Conservation (phyloP, 2,797 vertebrate genomes). For the Megaceryle alcyon region DNA sequence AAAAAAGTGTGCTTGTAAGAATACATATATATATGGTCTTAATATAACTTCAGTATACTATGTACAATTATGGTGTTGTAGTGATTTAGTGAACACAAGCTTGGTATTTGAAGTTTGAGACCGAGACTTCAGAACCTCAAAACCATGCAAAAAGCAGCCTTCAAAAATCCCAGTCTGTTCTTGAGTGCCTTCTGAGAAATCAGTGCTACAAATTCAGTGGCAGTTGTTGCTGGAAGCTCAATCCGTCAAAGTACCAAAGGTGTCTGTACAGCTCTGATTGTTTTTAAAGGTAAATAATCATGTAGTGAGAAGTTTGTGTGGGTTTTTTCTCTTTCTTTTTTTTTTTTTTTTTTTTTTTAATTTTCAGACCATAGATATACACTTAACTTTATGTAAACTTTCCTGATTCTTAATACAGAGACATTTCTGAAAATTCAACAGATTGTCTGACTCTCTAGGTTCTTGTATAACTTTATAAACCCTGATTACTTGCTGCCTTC, state of each 20-base stretch:
- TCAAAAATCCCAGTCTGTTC: neutral
- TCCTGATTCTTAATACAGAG: neutral
- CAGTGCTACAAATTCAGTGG: neutral
- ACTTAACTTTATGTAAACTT: neutral
- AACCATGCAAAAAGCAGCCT: neutral
- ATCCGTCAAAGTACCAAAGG: neutral
- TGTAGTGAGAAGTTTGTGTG: neutral
- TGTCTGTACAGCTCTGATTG: neutral
- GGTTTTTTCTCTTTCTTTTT: fast-evolving
- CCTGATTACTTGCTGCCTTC: neutral
- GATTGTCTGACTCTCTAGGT: neutral
- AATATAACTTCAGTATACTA: neutral
- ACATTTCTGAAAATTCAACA: neutral
- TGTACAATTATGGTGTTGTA: fast-evolving
- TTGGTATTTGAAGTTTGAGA: neutral
- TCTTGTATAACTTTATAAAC: neutral
- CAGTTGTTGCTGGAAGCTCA: neutral
- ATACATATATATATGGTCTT: neutral
- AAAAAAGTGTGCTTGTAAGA: neutral
- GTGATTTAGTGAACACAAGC: neutral
- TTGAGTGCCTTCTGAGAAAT: neutral
- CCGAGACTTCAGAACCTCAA: neutral
- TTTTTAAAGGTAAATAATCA: neutral
- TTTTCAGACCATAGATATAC: neutral
- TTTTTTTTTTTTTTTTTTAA: fast-evolving